Evolutionary conservation across 2,888 invertebrate species (phyloP).

Genomic region (Drosophila melanosoma): DNA sequence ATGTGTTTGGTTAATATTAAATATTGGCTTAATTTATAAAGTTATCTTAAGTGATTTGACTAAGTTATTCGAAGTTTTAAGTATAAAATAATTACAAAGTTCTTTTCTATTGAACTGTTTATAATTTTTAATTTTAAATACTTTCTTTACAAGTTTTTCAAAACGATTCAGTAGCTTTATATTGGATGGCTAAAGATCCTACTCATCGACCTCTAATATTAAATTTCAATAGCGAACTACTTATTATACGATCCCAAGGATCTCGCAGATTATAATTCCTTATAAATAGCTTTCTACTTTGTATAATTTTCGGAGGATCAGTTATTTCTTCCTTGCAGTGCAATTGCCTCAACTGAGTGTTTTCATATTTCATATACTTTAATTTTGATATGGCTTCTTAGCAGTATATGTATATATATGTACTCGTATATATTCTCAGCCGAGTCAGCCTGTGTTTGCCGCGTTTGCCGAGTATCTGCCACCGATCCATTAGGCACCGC

Average conservation of each 20-base stretch:
- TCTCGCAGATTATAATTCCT: neutral
- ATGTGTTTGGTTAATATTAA: neutral
- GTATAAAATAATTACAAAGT: neutral
- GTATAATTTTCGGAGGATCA: neutral
- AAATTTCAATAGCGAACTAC: neutral
- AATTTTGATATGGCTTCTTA: neutral
- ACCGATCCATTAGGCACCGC: constrained; percentile 81
- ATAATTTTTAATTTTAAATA: neutral
- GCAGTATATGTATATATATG: too few relatives aligned
- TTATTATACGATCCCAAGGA: neutral
- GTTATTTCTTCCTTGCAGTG: neutral
- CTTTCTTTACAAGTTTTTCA: neutral
- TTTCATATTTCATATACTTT: constrained; percentile 1
- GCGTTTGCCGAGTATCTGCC: constrained; percentile 40
- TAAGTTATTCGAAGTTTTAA: neutral
- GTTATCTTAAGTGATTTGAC: neutral
- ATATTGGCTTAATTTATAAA: neutral
- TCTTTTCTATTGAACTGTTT: neutral
- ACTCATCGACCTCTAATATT: neutral
- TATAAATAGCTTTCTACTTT: neutral
- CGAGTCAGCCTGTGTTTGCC: constrained; percentile 2
- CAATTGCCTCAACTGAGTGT: neutral
- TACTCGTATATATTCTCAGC: neutral
- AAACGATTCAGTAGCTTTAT: neutral
- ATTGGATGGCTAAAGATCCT: neutral